Evolutionary conservation across 2,888 invertebrate species (phyloP), one percentile per base, ranked within the genome.

Genomic region (Phengaris arion): DNA sequence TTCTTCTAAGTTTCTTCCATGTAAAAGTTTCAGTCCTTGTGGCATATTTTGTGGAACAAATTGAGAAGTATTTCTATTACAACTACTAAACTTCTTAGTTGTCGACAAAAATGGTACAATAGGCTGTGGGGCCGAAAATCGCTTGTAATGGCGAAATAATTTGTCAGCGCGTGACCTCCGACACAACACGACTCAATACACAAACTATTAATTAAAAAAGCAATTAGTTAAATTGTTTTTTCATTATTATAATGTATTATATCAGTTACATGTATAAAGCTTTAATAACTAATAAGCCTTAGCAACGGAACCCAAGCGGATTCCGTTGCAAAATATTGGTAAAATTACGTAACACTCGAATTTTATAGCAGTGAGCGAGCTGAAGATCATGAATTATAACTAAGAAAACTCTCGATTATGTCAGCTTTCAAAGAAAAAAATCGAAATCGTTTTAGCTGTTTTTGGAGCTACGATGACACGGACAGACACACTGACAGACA

Each of bases 121-220:
- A 35, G 64, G 35, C 35, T 10, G 59, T 59, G 6, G 12, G 35
- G 35, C 12, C 10, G 52, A 64, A 64, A 64, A 12, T 13, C 64
- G 64, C 64, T 64, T 13, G 72, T 72, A 72, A 72, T 8, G 72
- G 51, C 12, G 35, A 35, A 51, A 72, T 54, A 72, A 72, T 72
- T 72, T 51, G 68, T 68, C 68, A 68, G 72, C 72, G 52, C 52
- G 54, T 54, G 72, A 72, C 72, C 72, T 54, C 72, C 4, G 54
- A 51, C 48, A 48, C 51, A 70, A 70, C 70, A 51, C 52, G 72
- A 15, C 52, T 22, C 70, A 22, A 22, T 51, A 13, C 13, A 51
- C 72, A 72, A 72, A 72, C 72, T 72, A 72, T 72, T 72, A 72
- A 72, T 51, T 72, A 72, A 45, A 72, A 72, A 72, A 72, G 70